Evolutionary conservation across 2,888 invertebrate species (phyloP).

Genomic region (Melanophora roralis): DNA sequence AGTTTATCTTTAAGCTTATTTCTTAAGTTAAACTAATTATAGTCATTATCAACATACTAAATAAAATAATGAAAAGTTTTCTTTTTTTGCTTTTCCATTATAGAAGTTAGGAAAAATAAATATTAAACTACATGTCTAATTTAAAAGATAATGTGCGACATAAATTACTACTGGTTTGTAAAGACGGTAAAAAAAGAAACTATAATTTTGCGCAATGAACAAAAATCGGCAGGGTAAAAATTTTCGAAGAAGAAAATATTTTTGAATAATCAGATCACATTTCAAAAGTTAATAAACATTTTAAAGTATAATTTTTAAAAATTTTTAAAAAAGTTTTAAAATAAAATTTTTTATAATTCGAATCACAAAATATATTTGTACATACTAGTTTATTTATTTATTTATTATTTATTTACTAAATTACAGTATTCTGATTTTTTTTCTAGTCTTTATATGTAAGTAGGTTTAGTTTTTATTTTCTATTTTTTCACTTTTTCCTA

Average conservation of each 20-base stretch:
- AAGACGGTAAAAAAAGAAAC: conserved; percentile 22
- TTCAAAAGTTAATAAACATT: too few species aligned
- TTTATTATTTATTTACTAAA: not conserved
- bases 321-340: too few species aligned
- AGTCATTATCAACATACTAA: conserved; percentile 38
- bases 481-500: conserved; percentile 31
- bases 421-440: conserved; percentile 30
- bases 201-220: conserved; percentile 19
- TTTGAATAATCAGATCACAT: too few species aligned
- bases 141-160: conserved; percentile 25
- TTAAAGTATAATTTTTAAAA: too few species aligned
- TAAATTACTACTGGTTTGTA: conserved; percentile 16
- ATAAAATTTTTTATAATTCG: too few species aligned
- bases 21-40: conserved; percentile 57
- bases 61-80: conserved; percentile 49
- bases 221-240: too few species aligned
- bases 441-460: not conserved
- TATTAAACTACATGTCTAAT: conserved; percentile 52
- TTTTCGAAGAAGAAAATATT: too few species aligned
- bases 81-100: conserved; percentile 18
- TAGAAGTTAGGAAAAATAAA: conserved; percentile 15
- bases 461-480: conserved; percentile 27
- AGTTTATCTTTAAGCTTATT: conserved; percentile 1
- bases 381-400: too few species aligned
- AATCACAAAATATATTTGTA: too few species aligned